A percentile compares a stretch with the other conserved stretches of the same genome.
Evolutionary conservation across 2,888 invertebrate genomes (phyloP).

Genomic region (Oithona nana): DNA sequence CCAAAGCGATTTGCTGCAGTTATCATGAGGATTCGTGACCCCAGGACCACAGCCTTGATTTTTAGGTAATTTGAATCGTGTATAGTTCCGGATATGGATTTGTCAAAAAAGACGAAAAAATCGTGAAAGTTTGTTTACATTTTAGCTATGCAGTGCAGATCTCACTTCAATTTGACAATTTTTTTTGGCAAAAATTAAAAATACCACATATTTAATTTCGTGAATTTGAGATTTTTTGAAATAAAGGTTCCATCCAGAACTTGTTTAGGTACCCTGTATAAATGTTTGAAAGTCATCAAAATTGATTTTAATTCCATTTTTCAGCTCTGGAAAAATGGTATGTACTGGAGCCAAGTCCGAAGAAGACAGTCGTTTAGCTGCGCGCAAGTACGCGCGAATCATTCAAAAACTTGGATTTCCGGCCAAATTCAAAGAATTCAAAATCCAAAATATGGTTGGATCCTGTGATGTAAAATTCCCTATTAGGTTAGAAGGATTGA

Average conservation of each 20-base stretch:
- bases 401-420: constrained; percentile 60
- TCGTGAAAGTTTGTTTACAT: too few relatives aligned
- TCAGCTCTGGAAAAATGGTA: constrained; percentile 69
- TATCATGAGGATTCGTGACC: constrained; percentile 78
- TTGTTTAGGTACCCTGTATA: too few relatives aligned
- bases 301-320: background rate
- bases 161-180: too few relatives aligned
- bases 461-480: constrained; percentile 72
- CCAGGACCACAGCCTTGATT: constrained; percentile 56
- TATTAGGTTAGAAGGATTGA: constrained; percentile 55
- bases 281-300: background rate
- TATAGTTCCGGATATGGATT: background rate
- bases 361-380: constrained; percentile 54
- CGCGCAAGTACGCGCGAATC: constrained; percentile 59
- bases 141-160: too few relatives aligned
- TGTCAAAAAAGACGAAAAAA: background rate
- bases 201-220: too few relatives aligned
- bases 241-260: too few relatives aligned
- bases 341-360: constrained; percentile 71
- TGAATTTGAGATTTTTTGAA: too few relatives aligned
- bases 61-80: constrained; percentile 27
- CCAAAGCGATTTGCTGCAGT: constrained; percentile 98
- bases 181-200: too few relatives aligned
- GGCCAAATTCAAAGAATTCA: constrained; percentile 40
- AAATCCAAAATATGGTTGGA: constrained; percentile 69